Base-by-base conservation (phyloP, 2,888 invertebrate species). In the Phyllotreta striolata region DNA sequence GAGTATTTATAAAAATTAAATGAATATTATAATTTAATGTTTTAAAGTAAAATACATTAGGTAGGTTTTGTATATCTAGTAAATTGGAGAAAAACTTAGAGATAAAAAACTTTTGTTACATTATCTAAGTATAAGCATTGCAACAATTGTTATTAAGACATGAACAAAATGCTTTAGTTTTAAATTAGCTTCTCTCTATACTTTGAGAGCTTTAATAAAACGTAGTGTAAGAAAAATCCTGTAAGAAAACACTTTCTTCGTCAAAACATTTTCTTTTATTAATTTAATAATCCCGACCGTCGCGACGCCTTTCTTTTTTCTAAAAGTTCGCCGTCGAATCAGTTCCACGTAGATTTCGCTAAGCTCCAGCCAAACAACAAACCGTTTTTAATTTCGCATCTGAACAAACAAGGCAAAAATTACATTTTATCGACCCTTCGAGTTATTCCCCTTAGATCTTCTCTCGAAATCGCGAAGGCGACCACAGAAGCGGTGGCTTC, bases 361-460 rank as follows among this genome's bases (percentile, higher is more conserved):
- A 51, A 59, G 52, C 43, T 41, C 43, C 43, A 43, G 52, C 52
- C 58, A 38, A 58, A 58, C 58, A 58, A 58, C 41, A 58, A 58
- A 51, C 35, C 59, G 52, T 63, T 63, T 63, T 46, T 37, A 52
- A 55, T 62, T 62, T 56, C 49, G 47, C 49, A 55, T 49, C 55
- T 43, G 49, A 62, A 49, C 13, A 62, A 62, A 49, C 55, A 49
- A 62, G 12, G 35, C 12, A 9, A 55, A 47, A 61, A 54, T 39
- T 39, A 37, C 55, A 24, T 35, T 39, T 43, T 35, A 40, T 39
- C 24, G 7, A 52, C 12, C 37, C 34, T 14, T 34, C 51, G 10
- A n/a, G 12, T 34, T 9, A 49, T 41, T 56, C 39, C 52, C 43
- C 44, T 10, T 8, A 49, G 35, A 40, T 44, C 13, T 59, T 59